Evolutionary conservation across 2,113 vertebrate species (phyloP).

Genomic region (Xyrauchen texanus): DNA sequence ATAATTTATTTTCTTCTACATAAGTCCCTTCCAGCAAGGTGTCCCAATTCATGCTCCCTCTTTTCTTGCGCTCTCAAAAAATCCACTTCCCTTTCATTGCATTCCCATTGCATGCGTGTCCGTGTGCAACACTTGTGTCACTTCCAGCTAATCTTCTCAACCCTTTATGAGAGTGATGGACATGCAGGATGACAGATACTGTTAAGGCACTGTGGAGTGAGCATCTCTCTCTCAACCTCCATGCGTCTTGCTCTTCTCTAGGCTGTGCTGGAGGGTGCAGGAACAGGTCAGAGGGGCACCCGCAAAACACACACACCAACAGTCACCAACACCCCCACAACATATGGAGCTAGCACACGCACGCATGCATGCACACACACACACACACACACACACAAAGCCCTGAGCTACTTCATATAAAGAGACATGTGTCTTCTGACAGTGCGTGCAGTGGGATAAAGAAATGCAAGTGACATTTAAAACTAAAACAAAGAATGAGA

Average conservation of each 20-base stretch:
- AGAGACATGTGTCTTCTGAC: conserved; percentile 72
- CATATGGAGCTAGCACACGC: conserved; percentile 64
- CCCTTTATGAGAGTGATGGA: conserved; percentile 57
- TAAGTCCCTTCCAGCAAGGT: conserved; percentile 13
- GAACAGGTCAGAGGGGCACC: conserved; percentile 55
- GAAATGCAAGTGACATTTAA: conserved; percentile 64
- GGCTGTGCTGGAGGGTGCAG: conserved; percentile 35
- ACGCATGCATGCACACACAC: conserved; percentile 43
- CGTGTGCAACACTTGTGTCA: conserved; percentile 28
- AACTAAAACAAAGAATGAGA: not conserved
- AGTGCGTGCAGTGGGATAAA: conserved; percentile 54
- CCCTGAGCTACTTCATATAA: conserved; percentile 58
- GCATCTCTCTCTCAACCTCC: conserved; percentile 55
- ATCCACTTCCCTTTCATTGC: not conserved
- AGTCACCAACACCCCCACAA: conserved; percentile 46
- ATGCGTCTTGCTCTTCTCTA: conserved; percentile 39
- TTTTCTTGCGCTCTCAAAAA: not conserved
- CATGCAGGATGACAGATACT: conserved; percentile 60
- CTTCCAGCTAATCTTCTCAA: conserved; percentile 40
- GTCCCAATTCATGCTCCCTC: not conserved
- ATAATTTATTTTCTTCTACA: not conserved
- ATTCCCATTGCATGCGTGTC: conserved; percentile 13
- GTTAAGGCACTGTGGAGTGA: conserved; percentile 60
- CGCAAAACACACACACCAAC: conserved; percentile 55
- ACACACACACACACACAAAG: conserved; percentile 42